Evolutionary conservation across 2,888 invertebrate genomes (phyloP), one percentile per base, ranked within the genome.

Genomic region (Sinelater perroti): DNA sequence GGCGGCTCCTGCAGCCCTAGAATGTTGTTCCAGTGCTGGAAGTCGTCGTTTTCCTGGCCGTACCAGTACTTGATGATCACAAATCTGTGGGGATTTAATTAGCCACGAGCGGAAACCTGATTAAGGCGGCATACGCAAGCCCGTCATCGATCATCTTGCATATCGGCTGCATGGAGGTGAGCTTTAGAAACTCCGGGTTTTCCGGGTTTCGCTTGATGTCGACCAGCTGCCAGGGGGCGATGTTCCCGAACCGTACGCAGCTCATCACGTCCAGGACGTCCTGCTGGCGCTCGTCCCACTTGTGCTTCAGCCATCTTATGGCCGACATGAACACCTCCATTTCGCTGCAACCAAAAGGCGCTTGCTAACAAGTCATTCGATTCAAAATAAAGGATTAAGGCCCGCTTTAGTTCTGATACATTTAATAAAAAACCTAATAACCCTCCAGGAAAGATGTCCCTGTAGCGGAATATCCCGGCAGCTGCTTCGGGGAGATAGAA

Each of bases 111-210:
- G 24, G 7, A 24, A 7, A 24, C 8, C 18, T 3, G 36, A 18
- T n/a, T 1, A 2, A 8, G 1, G 17, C n/a, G 28, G 80, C 86
- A 83, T 77, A 90, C 90, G 90, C 88, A 17, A 92, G 80, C 16
- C 90, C 91, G 70, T 91, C 89, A 68, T 91, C 89, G 11, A 92
- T 86, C 85, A 90, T 87, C 70, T 89, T 87, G 67, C 88, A 87
- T 11, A 93, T 85, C 62, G 85, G 86, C 0, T 86, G 79, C 64
- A 86, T 83, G 51, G 84, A 83, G 52, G 87, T 85, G 6, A 91
- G 79, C 59, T 88, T 86, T 65, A 87, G 79, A 63, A 92, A 86
- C 69, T 90, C 89, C 0, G 84, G 83, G 69, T 88, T 88, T 69
- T 88, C 88, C 0, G 87, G 86, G 71, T 89, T 90, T 16, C 89